Percentiles rank a stretch among this genome's conserved stretches.
These are phyloP conservation scores for Hydropsyche betteni DNA, from an alignment of 2,888 invertebrate genomes.

Conservation along the genomic window DNA sequence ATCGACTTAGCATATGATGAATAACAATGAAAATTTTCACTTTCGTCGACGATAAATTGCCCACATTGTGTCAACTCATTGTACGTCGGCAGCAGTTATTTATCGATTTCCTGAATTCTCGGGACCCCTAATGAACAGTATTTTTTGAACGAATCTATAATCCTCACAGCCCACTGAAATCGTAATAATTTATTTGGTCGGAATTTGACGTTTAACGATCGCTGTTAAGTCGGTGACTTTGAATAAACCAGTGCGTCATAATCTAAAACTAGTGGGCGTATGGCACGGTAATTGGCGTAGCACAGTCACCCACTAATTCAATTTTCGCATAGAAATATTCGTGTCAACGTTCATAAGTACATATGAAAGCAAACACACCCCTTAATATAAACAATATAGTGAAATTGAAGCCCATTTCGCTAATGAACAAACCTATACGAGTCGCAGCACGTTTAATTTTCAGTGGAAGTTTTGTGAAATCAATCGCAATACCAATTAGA, in stretches of 20 bases:
- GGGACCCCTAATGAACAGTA: background rate
- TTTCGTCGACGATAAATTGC: constrained; percentile 30
- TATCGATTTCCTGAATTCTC: constrained; percentile 21
- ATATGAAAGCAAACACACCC: constrained; percentile 5
- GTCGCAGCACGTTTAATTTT: too few relatives aligned
- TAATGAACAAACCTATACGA: too few relatives aligned
- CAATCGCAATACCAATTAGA: too few relatives aligned
- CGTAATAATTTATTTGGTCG: background rate
- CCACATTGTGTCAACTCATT: constrained; percentile 26
- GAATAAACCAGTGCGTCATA: constrained; percentile 35
- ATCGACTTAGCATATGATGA: constrained; percentile 30
- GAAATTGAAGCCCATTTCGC: too few relatives aligned
- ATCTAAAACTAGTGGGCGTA: constrained; percentile 25
- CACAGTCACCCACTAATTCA: constrained; percentile 33
- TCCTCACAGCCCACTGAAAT: too few relatives aligned
- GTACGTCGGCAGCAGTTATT: background rate
- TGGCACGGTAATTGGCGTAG: constrained; percentile 30
- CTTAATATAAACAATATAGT: background rate
- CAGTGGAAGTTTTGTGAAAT: too few relatives aligned
- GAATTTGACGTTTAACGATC: background rate
- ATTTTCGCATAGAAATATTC: constrained; percentile 8
- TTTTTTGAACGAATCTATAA: too few relatives aligned
- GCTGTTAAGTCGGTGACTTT: background rate
- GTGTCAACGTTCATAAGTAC: constrained; percentile 5
- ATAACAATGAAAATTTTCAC: constrained; percentile 41